phyloP scores from a whole-genome alignment of 2,797 vertebrate genomes.

The Spea hammondii region DNA sequence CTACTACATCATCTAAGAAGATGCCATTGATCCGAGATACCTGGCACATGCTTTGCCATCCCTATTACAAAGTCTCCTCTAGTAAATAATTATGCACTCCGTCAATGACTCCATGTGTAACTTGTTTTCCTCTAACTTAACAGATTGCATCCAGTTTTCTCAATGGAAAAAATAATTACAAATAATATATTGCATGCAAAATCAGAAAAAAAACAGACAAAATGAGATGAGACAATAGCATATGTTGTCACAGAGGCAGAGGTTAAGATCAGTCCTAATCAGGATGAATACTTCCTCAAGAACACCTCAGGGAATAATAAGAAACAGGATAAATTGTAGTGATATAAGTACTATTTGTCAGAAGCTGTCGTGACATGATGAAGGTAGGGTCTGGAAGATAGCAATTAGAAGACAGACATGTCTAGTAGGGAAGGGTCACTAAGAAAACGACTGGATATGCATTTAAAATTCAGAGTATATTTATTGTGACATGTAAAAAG shows the following conservation, averaged over 20 bases:
- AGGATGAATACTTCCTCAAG: background rate
- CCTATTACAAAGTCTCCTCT: too few relatives aligned
- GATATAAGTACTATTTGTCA: background rate
- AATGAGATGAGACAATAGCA: background rate
- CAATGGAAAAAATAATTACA: too few relatives aligned
- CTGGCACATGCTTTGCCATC: too few relatives aligned
- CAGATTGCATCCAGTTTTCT: too few relatives aligned
- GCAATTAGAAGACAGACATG: background rate
- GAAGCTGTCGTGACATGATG: background rate
- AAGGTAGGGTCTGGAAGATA: background rate
- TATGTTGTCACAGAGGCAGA: background rate
- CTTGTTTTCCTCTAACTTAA: too few relatives aligned
- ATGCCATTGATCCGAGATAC: too few relatives aligned
- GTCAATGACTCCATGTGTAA: too few relatives aligned
- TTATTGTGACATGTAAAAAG: background rate
- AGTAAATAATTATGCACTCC: too few relatives aligned
- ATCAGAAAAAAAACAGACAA: background rate
- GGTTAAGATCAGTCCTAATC: background rate
- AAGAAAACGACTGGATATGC: background rate
- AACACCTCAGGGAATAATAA: background rate
- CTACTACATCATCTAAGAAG: too few relatives aligned
- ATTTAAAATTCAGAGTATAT: background rate
- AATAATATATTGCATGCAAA: too few relatives aligned
- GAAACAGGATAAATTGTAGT: background rate
- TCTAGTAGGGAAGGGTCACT: background rate